phyloP scores from a whole-genome alignment of 2,888 invertebrate genomes.

The Coenonympha glycerion region DNA sequence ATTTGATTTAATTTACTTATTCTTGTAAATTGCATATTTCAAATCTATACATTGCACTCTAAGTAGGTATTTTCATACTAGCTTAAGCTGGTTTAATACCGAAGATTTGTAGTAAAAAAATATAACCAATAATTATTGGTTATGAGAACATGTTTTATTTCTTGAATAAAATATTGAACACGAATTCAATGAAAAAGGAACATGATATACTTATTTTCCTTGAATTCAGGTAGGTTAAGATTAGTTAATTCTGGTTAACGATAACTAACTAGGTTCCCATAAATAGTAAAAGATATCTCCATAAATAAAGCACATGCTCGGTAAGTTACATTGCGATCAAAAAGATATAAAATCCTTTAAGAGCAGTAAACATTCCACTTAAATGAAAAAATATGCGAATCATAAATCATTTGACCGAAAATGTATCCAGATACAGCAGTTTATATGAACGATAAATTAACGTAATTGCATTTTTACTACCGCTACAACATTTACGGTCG shows the following conservation, averaged over 20 bases:
- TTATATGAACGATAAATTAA: constrained; percentile 66
- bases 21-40: neutral
- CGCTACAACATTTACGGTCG: constrained; percentile 66
- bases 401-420: constrained; percentile 26
- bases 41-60: neutral
- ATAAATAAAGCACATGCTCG: constrained; percentile 16
- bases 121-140: too few relatives aligned
- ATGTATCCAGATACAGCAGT: constrained; percentile 44
- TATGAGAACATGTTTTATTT: too few relatives aligned
- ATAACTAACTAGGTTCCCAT: too few relatives aligned
- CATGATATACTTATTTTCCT: too few relatives aligned
- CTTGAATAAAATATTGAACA: too few relatives aligned
- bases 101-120: too few relatives aligned
- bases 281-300: too few relatives aligned
- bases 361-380: constrained; percentile 12
- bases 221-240: too few relatives aligned
- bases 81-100: too few relatives aligned
- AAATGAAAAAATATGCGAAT: constrained; percentile 15
- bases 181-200: too few relatives aligned
- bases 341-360: constrained; percentile 19
- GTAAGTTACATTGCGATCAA: constrained; percentile 22
- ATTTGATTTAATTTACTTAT: neutral
- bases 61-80: too few relatives aligned
- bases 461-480: constrained; percentile 68
- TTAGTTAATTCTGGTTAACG: too few relatives aligned